A percentile compares a stretch with the other conserved stretches of the same genome.
Conservation (phyloP, 2,888 invertebrate genomes). For the Philaethria dido region DNA sequence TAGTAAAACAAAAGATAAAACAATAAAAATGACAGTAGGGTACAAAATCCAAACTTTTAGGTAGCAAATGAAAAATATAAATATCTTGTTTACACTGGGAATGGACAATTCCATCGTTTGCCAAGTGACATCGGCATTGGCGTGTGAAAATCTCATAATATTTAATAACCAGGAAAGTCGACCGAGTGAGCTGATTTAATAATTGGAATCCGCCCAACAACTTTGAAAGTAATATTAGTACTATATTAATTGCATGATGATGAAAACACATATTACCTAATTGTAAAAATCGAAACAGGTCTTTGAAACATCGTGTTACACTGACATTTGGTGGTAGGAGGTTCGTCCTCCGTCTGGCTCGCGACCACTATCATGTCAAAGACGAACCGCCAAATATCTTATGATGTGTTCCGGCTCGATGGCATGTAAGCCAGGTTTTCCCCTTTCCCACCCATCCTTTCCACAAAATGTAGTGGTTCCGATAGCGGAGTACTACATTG, state of each 20-base stretch:
- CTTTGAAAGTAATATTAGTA: background rate
- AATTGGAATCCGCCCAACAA: conserved; percentile 42
- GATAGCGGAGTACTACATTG: too few species aligned
- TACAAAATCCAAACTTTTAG: background rate
- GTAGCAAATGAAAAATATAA: conserved; percentile 26
- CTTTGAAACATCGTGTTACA: too few species aligned
- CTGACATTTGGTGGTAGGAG: too few species aligned
- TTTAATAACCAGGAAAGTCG: conserved; percentile 43
- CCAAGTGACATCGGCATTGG: conserved; percentile 63
- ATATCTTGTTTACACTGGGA: conserved; percentile 47
- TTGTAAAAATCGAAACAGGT: too few species aligned
- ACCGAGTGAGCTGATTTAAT: conserved; percentile 31
- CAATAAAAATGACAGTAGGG: background rate
- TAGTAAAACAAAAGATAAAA: background rate
- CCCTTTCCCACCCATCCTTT: too few species aligned
- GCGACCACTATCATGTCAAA: too few species aligned
- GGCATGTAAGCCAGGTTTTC: too few species aligned
- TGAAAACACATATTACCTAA: too few species aligned
- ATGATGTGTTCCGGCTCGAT: too few species aligned
- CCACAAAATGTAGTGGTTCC: too few species aligned
- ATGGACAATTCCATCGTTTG: conserved; percentile 54
- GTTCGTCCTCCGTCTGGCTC: too few species aligned
- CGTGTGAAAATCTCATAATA: conserved; percentile 45
- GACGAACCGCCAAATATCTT: too few species aligned
- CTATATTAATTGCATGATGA: background rate